Evolutionary conservation across 1,140 invertebrate genomes (phyloP), one percentile per base, ranked within the genome.

Genomic region (Scylla paramamosain): DNA sequence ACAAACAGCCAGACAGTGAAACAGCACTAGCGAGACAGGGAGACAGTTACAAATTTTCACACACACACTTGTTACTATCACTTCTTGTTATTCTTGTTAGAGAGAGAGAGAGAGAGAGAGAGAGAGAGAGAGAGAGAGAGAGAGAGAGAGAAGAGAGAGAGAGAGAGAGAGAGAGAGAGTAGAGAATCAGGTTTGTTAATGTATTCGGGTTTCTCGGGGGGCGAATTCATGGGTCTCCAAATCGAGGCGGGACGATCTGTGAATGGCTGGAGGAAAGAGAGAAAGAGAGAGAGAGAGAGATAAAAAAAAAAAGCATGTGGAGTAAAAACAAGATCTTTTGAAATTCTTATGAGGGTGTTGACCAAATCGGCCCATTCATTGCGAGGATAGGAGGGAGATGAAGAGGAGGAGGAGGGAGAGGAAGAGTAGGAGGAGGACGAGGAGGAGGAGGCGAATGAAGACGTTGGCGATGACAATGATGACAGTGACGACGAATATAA

Each of bases 61-160:
- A 39, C 39, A 39, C 39, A 39, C 39, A 39, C 39, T n/a, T n/a
- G n/a, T n/a, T n/a, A n/a, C n/a, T n/a, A n/a, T n/a, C n/a, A n/a
- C n/a, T n/a, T n/a, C n/a, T n/a, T n/a, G n/a, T n/a, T n/a, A n/a
- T n/a, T 59, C 10, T 16, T n/a, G 25, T 31, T 46, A 29, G n/a
- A 67, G 91, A 92, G 91, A 92, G 48, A 67, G 28, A 52, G 91
- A 92, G 52, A 48, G 25, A 67, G 91, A 48, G 46, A 45, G 88
- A 48, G 32, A 39, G 32, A 89, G 46, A 46, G 87, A 92, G 48
- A 52, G 52, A 92, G 46, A 46, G 25, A 45, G 28, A 86, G 28
- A 86, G 32, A 86, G 83, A 39, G 83, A 86, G 32, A 89, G 87
- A 89, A 89, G 46, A 45, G 87, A 45, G 87, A 89, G 39, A 31